phyloP scores from a whole-genome alignment of 2,113 vertebrate genomes.

The Callipepla californica region DNA sequence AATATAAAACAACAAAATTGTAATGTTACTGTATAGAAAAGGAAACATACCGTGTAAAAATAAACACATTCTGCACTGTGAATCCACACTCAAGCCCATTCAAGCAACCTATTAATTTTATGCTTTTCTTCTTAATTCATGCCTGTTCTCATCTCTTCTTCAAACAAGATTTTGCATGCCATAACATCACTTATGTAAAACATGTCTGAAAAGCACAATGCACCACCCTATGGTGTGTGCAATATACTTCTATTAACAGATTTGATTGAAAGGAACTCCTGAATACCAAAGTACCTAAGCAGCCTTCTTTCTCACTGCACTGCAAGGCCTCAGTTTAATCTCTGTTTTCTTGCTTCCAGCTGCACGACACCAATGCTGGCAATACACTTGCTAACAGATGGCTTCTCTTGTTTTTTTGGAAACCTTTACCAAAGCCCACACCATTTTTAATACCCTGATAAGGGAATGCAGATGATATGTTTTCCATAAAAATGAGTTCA shows the following conservation, averaged over 20 bases:
- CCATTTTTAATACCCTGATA: rapidly evolving
- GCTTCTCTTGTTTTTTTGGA: not conserved
- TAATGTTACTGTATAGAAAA: not conserved
- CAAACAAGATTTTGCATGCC: not conserved
- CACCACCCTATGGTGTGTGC: too few relatives aligned
- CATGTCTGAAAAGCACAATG: not conserved
- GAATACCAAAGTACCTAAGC: not conserved
- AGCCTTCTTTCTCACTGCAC: not conserved
- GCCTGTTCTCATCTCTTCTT: not conserved
- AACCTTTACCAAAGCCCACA: not conserved
- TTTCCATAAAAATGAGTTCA: not conserved
- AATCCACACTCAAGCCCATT: not conserved
- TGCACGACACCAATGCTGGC: not conserved
- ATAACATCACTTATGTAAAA: not conserved
- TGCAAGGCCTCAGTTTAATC: not conserved
- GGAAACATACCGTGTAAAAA: not conserved
- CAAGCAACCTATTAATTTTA: not conserved
- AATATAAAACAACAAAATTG: not conserved
- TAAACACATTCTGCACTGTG: not conserved
- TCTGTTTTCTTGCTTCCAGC: not conserved
- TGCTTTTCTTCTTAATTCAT: not conserved
- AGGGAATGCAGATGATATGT: not conserved
- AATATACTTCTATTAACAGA: not conserved
- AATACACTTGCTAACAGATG: not conserved
- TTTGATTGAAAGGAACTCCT: not conserved